Percentiles rank a stretch among this genome's conserved stretches.
Evolutionary conservation across 1,140 invertebrate species (phyloP).

Genomic region (Acromyrmex echinatior): DNA sequence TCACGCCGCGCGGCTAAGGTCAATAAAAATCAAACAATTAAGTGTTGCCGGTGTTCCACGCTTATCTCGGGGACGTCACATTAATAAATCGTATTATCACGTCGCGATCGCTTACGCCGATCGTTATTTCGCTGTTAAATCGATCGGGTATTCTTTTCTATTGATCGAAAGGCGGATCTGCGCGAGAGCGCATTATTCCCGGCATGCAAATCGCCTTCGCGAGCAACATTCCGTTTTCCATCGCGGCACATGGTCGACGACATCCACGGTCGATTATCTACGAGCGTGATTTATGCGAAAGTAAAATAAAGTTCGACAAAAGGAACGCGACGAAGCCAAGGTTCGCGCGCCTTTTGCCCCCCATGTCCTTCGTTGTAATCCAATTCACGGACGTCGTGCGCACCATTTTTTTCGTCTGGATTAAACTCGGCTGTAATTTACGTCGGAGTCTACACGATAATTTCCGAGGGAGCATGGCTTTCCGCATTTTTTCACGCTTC

Average conservation of each 20-base stretch:
- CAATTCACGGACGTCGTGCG: conserved; percentile 59
- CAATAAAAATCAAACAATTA: conserved; percentile 49
- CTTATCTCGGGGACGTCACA: neutral
- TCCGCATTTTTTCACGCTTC: neutral
- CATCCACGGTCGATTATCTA: conserved; percentile 6
- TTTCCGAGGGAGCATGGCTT: neutral
- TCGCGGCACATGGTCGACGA: conserved; percentile 10
- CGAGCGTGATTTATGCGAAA: conserved; percentile 14
- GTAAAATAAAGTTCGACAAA: conserved; percentile 23
- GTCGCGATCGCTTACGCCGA: neutral
- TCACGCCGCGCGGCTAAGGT: conserved; percentile 41
- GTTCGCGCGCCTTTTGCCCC: neutral
- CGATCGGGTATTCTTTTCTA: neutral
- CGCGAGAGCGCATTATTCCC: neutral
- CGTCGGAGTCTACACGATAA: neutral
- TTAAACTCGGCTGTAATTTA: conserved; percentile 65
- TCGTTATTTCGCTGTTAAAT: neutral
- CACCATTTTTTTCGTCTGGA: conserved; percentile 57
- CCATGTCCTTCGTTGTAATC: conserved; percentile 62
- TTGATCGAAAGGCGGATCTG: neutral
- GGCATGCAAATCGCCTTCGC: conserved; percentile 1
- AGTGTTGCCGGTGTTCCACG: neutral
- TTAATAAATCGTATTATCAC: conserved; percentile 7
- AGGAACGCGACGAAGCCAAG: conserved; percentile 18
- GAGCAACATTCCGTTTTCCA: conserved; percentile 22